Evolutionary conservation across 2,888 invertebrate species (phyloP), one percentile per base, ranked within the genome.

Genomic region (Phymatocera aterrima): DNA sequence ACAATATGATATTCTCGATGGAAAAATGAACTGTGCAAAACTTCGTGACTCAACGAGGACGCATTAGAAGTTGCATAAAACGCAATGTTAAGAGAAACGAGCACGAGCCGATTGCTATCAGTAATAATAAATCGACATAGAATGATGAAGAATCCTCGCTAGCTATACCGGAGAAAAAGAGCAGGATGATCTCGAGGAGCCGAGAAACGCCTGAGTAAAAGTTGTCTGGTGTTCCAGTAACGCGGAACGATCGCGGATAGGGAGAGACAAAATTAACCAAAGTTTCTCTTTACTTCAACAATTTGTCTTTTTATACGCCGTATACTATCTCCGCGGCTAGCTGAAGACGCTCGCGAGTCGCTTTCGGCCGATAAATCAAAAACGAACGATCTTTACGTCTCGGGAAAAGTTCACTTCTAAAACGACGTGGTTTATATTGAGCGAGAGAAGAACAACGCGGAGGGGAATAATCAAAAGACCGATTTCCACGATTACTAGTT

Each of bases 271-370:
- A 75, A 60, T 60, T 40, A 75, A 75, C 75, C 57, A 21, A 57
- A 75, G 75, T 75, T 75, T 75, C 57, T 57, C 57, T 75, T 48
- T 57, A 57, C 57, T 75, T 57, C 37, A 54, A 43, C 75, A 40
- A 75, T 75, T 75, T 24, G 72, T 54, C 51, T 54, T 54, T 64
- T 68, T 43, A 46, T 68, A 68, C 68, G 46, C 15, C 46, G 46
- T 31, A 24, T 68, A 68, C 61, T 64, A 64, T 64, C 61, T 34
- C n/a, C 18, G 37, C 37, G 64, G 37, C 43, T 46, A 40, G 68
- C 18, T 24, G 2, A 24, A 46, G 15, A 46, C 68, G 43, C 43
- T 68, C 46, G n/a, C n/a, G 43, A 75, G 15, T 75, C 40, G n/a
- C n/a, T 51, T 40, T 21, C 15, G 40, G 40, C 21, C 40, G 15